Evolutionary conservation across 2,888 invertebrate genomes (phyloP), one percentile per base, ranked within the genome.

Genomic region (Podotricha telesiphe): DNA sequence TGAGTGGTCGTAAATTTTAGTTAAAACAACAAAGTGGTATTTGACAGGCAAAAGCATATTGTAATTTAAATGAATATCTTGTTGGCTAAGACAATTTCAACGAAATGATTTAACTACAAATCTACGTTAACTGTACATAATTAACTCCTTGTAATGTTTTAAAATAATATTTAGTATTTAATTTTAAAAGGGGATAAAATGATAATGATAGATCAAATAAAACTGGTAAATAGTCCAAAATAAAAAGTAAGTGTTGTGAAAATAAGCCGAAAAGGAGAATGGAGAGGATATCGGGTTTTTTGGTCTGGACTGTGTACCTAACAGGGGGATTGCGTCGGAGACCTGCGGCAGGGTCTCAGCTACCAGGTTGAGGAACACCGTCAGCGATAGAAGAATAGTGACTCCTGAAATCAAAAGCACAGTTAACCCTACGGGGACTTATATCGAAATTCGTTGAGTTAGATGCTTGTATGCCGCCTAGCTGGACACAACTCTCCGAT

Each of bases 281-380:
- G 80, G 82, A 79, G 58, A 73, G 80, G 85, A 84, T 80, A 78
- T 80, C 81, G 75, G 79, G 88, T 28, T 17, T 84, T 80, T 80
- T 85, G 88, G 89, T 86, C 80, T 89, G 92, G 91, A 83, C 79
- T 85, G 91, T 95, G 95, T 97, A 98, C 99, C 99, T 97, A 99
- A 98, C 95, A 99, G 95, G 94, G 99, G 99, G 94, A 99, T 98
- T 94, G 99, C 99, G 95, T 99, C 99, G 94, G 99, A 99, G 94
- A 99, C 99, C 95, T 98, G 98, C 94, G 99, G 99, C 96, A 99
- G 97, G 94, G 99, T 98, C 96, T 99, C 99, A 84, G 99, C 98
- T 94, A 99, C 99, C 95, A 99, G 97, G 95, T 99, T 98, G 95
- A 99, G 97, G 96, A 99, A 99, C 95, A 99, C 99, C 95, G 99